Percentiles rank a stretch among this genome's conserved stretches.
These are phyloP conservation scores for Folsomia manolachei DNA, from an alignment of 2,888 invertebrate species.

Conservation along the genomic window DNA sequence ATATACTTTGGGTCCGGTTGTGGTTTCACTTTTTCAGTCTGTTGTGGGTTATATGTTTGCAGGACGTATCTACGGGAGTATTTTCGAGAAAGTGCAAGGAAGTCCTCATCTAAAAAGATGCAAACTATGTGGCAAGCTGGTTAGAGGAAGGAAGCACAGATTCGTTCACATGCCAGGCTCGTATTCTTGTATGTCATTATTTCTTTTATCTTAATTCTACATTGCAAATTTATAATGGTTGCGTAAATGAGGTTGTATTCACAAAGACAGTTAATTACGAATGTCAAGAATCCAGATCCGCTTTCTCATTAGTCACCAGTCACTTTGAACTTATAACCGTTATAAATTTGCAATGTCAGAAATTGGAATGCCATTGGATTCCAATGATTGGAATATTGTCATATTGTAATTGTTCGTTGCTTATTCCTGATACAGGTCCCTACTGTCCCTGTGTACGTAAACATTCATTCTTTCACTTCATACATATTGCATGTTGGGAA, in stretches of 20 bases:
- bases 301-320: no score
- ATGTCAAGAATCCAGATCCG: conserved; percentile 23
- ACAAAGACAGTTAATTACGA: no score
- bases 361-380: no score
- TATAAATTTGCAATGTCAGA: background rate
- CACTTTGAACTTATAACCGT: background rate
- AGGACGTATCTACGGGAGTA: conserved; percentile 51
- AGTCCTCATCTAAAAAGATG: conserved; percentile 50
- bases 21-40: no score
- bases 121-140: conserved; percentile 51
- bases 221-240: no score
- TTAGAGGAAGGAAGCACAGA: conserved; percentile 38
- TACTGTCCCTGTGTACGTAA: conserved; percentile 43
- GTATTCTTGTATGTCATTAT: no score
- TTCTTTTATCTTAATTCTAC: no score
- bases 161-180: conserved; percentile 51
- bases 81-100: conserved; percentile 51
- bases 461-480: background rate
- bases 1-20: background rate
- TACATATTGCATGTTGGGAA: background rate
- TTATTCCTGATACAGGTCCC: conserved; percentile 36
- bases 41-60: conserved; percentile 40
- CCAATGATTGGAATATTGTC: no score
- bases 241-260: no score
- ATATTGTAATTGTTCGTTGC: no score